Base-by-base conservation (phyloP, 2,113 vertebrate species). In the Burhinus oedicnemus region DNA sequence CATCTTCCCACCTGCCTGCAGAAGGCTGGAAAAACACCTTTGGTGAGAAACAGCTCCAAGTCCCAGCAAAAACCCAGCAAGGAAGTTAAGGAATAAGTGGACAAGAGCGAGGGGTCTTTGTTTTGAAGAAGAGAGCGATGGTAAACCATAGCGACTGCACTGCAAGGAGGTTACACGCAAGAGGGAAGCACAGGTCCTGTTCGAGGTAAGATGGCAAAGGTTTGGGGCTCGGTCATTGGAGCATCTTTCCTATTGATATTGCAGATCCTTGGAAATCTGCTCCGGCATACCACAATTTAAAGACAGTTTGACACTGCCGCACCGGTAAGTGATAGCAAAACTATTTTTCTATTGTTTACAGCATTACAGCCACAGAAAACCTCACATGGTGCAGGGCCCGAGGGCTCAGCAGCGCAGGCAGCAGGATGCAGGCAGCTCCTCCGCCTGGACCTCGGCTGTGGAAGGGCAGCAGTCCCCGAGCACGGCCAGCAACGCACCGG, bases 51-150 rank as follows among this genome's bases (percentile, higher is more conserved):
- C 0, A 47, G 78, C 69, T 44, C 76, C 42, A 18, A 38, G 5
- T 3, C 29, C 58, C 68, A 32, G 58, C 42, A 40, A 49, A 68
- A 66, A 27, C 5, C 51, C 18, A 1, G 2, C 12, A 9, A 49
- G 42, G 36, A 19, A 34, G 30, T 3, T 49, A 54, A 22, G 58
- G 58, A 47, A 8, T 7, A 34, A 22, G 25, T 8, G 42, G 61
- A 16, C 0, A 9, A 27, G 68, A 40, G n/a, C 0, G 44, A 11
- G 0, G 12, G 14, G 26, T 19, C 29, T 38, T 21, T 9, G 69
- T 27, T 70, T 4, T 44, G 19, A 15, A 2, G 47, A 38, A 5
- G 36, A 52, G 45, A 61, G 34, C 12, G 36, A 13, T 2, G 11
- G 6, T 1, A 52, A 69, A n/a, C 27, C 45, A 6, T 0, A 27